Evolutionary conservation across 2,113 vertebrate species (phyloP).

Genomic region (Urocolius indicus): DNA sequence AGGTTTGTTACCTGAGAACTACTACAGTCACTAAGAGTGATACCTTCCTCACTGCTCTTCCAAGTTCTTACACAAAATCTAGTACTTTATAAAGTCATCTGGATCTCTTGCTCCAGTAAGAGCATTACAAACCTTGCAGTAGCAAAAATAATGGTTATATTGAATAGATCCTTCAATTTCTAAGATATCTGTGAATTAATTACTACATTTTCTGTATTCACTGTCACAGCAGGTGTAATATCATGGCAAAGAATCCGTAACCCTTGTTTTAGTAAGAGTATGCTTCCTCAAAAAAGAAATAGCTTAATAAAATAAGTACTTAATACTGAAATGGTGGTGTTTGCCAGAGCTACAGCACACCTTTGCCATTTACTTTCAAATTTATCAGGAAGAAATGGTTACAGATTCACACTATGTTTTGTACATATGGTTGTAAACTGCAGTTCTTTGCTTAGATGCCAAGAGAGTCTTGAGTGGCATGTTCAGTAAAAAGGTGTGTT

Average conservation of each 20-base stretch:
- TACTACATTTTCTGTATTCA: neutral
- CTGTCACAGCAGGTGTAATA: neutral
- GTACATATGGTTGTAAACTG: neutral
- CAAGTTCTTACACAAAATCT: neutral
- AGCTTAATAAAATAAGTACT: neutral
- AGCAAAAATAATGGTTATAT: neutral
- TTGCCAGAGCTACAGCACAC: neutral
- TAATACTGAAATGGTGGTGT: neutral
- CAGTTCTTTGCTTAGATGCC: neutral
- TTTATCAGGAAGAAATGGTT: neutral
- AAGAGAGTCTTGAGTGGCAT: neutral
- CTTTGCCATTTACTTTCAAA: neutral
- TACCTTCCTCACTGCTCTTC: neutral
- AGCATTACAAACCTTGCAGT: neutral
- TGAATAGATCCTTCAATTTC: neutral
- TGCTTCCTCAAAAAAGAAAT: neutral
- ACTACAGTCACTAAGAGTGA: neutral
- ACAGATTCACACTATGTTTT: neutral
- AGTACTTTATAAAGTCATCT: neutral
- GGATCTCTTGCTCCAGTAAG: neutral
- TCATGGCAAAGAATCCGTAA: neutral
- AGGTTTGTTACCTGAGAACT: neutral
- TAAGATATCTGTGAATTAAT: neutral
- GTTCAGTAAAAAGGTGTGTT: neutral
- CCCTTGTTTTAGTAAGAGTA: neutral